Evolutionary conservation across 2,113 vertebrate genomes (phyloP).

Genomic region (Syngnathus scovelli): DNA sequence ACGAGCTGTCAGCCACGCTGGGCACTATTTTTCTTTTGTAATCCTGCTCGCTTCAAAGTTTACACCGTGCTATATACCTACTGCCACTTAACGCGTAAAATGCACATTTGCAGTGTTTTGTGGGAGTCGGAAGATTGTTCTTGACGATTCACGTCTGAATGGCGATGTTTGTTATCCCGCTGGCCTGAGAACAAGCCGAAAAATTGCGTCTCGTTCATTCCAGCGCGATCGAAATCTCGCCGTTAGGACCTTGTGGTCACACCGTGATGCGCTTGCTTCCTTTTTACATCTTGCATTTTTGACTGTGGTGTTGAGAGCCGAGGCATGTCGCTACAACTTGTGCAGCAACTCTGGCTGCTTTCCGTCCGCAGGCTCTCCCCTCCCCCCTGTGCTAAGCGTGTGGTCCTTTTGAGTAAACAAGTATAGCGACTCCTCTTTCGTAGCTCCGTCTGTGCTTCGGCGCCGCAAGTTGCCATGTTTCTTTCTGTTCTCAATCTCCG

Average conservation of each 20-base stretch:
- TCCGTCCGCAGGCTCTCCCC: constrained; percentile 43
- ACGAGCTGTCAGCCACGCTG: too few relatives aligned
- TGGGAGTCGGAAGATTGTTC: not conserved
- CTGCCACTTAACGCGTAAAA: too few relatives aligned
- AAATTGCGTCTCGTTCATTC: not conserved
- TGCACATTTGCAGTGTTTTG: not conserved
- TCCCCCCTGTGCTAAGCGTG: constrained; percentile 51
- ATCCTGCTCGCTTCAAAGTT: too few relatives aligned
- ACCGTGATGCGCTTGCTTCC: constrained; percentile 7
- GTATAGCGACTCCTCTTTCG: constrained; percentile 58
- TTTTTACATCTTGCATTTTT: constrained; percentile 8
- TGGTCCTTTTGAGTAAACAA: constrained; percentile 69
- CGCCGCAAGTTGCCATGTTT: constrained; percentile 12
- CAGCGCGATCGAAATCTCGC: not conserved
- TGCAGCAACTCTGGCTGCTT: constrained; percentile 46
- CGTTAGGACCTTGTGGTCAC: not conserved
- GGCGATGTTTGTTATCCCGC: not conserved
- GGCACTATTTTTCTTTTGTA: too few relatives aligned
- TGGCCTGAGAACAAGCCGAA: not conserved
- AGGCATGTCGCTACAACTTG: constrained; percentile 34
- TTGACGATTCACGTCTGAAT: not conserved
- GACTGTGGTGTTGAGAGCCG: constrained; percentile 9
- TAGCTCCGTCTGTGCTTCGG: constrained; percentile 26
- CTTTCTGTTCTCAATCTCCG: constrained; percentile 50
- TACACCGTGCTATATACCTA: too few relatives aligned